These are phyloP conservation scores for Dunckerocampus dactyliophorus DNA, from an alignment of 2,113 vertebrate genomes.

Conservation along the genomic window DNA sequence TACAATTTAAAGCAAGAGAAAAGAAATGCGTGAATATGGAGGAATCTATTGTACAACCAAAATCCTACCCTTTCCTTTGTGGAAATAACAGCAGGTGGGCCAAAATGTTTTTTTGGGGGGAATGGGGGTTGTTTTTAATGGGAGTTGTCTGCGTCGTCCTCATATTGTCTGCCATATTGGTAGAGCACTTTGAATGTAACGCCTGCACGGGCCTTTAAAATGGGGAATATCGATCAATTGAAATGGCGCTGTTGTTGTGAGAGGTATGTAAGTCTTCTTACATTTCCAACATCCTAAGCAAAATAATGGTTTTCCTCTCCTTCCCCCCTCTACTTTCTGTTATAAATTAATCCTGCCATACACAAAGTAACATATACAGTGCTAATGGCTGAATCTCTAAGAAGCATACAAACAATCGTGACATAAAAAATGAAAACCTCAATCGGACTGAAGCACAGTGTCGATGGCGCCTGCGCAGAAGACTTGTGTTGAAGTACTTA, in stretches of 20 bases:
- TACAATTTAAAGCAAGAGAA: no score
- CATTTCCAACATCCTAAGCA: conserved; percentile 19
- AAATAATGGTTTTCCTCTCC: conserved; percentile 7
- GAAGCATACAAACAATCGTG: neutral
- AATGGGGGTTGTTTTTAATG: conserved; percentile 7
- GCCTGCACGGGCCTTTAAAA: conserved; percentile 63
- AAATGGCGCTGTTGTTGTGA: conserved; percentile 35
- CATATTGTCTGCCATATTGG: conserved; percentile 76
- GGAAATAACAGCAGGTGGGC: conserved; percentile 19
- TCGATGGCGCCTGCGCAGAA: neutral
- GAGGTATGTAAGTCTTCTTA: conserved; percentile 46
- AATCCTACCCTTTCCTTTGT: conserved; percentile 22
- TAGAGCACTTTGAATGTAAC: conserved; percentile 69
- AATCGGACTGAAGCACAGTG: conserved; percentile 23
- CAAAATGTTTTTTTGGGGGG: conserved; percentile 14
- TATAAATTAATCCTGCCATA: neutral
- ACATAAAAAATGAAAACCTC: conserved; percentile 1
- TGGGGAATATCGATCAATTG: conserved; percentile 4
- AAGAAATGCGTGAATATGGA: no score
- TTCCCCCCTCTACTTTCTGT: neutral
- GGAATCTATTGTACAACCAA: conserved; percentile 23
- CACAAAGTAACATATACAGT: neutral
- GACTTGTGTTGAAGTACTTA: conserved; percentile 24
- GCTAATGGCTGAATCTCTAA: neutral
- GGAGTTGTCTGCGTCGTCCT: conserved; percentile 53